phyloP scores from a whole-genome alignment of 2,888 invertebrate genomes.

The Drosophila birchii region DNA sequence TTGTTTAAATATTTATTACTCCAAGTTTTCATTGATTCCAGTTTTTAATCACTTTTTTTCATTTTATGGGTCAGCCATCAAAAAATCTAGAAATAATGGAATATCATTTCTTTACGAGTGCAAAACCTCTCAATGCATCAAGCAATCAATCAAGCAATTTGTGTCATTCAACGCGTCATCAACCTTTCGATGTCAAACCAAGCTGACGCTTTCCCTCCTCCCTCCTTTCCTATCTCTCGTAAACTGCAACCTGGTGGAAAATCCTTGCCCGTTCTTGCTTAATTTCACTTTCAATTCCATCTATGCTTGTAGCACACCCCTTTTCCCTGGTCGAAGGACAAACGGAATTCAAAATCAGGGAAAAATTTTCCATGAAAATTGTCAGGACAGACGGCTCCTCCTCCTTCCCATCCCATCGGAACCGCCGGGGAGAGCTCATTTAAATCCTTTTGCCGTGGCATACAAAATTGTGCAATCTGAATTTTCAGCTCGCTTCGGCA shows the following conservation, averaged over 20 bases:
- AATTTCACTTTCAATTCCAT: conserved; percentile 45
- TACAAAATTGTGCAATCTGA: conserved; percentile 45
- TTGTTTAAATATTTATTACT: background rate
- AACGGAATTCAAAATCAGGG: conserved; percentile 45
- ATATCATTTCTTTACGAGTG: too few species aligned
- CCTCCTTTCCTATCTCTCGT: background rate
- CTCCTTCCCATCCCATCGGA: background rate
- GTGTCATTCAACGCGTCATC: conserved; percentile 28
- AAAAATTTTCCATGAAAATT: conserved; percentile 40
- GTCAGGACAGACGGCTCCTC: conserved; percentile 8
- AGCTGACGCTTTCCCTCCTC: background rate
- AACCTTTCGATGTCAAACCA: conserved; percentile 28
- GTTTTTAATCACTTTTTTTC: background rate
- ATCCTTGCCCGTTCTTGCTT: conserved; percentile 28
- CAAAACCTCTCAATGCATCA: conserved; percentile 2
- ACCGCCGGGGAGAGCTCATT: conserved; percentile 27
- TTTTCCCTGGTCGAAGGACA: conserved; percentile 14
- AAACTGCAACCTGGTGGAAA: conserved; percentile 17
- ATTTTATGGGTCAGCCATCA: background rate
- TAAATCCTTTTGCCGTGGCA: conserved; percentile 45
- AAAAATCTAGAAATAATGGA: background rate
- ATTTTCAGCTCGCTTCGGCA: conserved; percentile 39
- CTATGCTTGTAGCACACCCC: conserved; percentile 13
- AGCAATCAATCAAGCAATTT: conserved; percentile 25
- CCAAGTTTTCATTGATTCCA: too few species aligned